Evolutionary conservation across 2,888 invertebrate genomes (phyloP).

Genomic region (Oscheius myriophilus): DNA sequence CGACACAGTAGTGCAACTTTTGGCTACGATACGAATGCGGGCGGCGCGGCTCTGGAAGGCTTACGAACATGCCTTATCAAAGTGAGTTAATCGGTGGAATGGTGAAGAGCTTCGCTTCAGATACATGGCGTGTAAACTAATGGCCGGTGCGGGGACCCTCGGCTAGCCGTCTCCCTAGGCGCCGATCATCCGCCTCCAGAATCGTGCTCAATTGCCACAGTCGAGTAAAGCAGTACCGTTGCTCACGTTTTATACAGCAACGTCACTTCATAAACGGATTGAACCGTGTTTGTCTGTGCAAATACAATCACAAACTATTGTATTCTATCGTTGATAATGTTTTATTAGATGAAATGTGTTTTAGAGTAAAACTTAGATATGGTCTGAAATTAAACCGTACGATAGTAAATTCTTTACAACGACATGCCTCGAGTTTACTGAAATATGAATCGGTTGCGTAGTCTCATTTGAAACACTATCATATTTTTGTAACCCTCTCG

Average conservation of each 20-base stretch:
- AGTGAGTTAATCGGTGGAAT: constrained; percentile 1
- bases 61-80: constrained; percentile 30
- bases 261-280: no score
- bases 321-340: no score
- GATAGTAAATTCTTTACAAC: no score
- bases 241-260: neutral
- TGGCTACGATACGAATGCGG: constrained; percentile 15
- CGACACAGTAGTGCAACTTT: constrained; percentile 17
- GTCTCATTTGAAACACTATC: no score
- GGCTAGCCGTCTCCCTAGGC: constrained; percentile 6
- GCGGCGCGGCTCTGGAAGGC: constrained; percentile 27
- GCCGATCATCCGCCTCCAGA: neutral
- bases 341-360: no score
- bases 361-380: no score
- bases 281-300: no score
- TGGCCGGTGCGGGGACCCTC: constrained; percentile 26
- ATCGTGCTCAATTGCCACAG: neutral
- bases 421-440: no score
- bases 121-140: constrained; percentile 29
- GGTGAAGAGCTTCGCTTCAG: constrained; percentile 1
- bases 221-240: neutral
- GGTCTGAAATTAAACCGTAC: no score
- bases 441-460: no score
- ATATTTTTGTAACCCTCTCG: no score
- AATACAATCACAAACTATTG: no score